Conservation (phyloP, 2,888 invertebrate species). For the Carpatolechia fugitivella region DNA sequence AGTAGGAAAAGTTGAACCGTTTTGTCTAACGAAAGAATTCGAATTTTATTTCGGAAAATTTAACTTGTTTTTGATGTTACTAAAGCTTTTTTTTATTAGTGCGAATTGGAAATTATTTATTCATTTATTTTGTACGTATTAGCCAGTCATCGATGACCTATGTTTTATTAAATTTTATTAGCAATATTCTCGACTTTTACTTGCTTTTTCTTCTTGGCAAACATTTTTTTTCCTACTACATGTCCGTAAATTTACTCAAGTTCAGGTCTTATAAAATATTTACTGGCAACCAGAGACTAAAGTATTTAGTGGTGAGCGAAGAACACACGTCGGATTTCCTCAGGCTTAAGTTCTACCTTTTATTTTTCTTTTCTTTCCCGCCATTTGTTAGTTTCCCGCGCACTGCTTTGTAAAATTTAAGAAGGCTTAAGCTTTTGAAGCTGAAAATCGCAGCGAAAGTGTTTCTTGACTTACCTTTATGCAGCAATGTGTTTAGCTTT, state of each 20-base stretch:
- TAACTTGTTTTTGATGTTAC: no score
- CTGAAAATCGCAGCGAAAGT: constrained; percentile 8
- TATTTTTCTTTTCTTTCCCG: constrained; percentile 36
- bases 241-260: not conserved
- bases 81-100: no score
- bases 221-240: no score
- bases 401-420: constrained; percentile 38
- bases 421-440: constrained; percentile 14
- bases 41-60: not conserved
- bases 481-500: not conserved
- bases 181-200: no score
- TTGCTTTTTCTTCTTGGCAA: no score
- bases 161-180: no score
- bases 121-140: no score
- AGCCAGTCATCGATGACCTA: no score
- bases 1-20: constrained; percentile 34
- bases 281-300: constrained; percentile 47
- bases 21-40: constrained; percentile 1
- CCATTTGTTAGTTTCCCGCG: constrained; percentile 34
- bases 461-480: not conserved
- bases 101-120: no score
- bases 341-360: constrained; percentile 24
- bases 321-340: constrained; percentile 42
- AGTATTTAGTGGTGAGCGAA: constrained; percentile 45
- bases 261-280: constrained; percentile 52